Conservation (phyloP, 2,797 vertebrate genomes). For the Synanceia verrucosa region DNA sequence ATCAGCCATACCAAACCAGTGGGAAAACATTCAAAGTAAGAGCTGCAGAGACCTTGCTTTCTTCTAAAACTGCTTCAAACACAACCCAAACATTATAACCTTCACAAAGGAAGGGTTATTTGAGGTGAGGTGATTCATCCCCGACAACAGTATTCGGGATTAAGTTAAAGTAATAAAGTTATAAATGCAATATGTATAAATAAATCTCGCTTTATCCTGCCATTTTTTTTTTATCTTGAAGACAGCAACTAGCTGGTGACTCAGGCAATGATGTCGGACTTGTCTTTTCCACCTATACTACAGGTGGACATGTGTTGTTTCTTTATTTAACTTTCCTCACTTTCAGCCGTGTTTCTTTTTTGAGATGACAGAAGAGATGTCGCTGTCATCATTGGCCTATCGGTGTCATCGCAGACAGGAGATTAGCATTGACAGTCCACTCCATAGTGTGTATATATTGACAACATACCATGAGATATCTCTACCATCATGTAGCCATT, state of each 20-base stretch:
- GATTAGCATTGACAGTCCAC: conserved; percentile 5
- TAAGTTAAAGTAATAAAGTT: no score
- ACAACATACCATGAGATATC: neutral
- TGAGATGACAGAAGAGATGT: neutral
- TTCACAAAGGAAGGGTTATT: neutral
- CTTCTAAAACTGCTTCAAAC: no score
- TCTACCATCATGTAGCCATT: neutral
- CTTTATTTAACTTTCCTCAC: neutral
- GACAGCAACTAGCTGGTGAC: no score
- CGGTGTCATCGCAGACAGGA: neutral
- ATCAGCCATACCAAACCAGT: neutral
- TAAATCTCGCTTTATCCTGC: no score
- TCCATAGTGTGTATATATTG: neutral
- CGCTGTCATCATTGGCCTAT: neutral
- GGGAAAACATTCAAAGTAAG: neutral
- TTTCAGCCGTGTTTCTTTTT: neutral
- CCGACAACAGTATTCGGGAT: neutral
- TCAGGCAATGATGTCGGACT: no score
- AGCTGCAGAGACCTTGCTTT: neutral
- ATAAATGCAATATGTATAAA: no score
- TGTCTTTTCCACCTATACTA: neutral
- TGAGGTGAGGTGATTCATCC: no score
- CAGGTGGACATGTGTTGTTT: neutral
- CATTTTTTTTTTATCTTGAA: no score
- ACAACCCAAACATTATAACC: neutral